Base-by-base conservation (phyloP, 2,888 invertebrate species). In the Xylophagus ater region DNA sequence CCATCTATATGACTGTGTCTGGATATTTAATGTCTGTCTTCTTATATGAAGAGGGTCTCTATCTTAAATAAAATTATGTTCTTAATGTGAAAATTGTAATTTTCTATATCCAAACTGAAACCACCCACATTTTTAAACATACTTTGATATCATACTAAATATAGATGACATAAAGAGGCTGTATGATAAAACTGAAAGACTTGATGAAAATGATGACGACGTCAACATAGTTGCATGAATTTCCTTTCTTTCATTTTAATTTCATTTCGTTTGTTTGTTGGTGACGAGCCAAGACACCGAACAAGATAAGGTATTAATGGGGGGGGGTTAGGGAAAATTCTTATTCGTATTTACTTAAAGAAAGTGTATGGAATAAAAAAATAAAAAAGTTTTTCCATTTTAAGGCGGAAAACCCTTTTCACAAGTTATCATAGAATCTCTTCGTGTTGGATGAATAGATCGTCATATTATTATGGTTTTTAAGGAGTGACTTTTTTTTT, bases 61-160 rank as follows among this genome's bases (percentile, higher is more conserved):
- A n/a, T 41, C 34, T 32, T 32, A 53, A 50, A 57, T 58, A 53
- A 53, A 62, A 61, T 62, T 58, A 60, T 59, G 57, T 61, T 54
- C 53, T 55, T 54, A 49, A 58, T 52, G 61, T 48, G 51, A 51
- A 58, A 59, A 58, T 61, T 59, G 55, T 60, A 62, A 62, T 61
- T 61, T 59, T 39, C 23, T 20, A 33, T 30, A 23, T 29, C 29
- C 25, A 24, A n/a, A 12, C 35, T n/a, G 17, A 35, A 23, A 37
- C 37, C 30, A 31, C 30, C 37, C 30, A 30, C n/a, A n/a, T n/a
- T n/a, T n/a, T n/a, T n/a, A n/a, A n/a, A n/a, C n/a, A n/a, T n/a
- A n/a, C n/a, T n/a, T n/a, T n/a, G n/a, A n/a, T n/a, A n/a, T n/a
- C n/a, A n/a, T n/a, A n/a, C n/a, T n/a, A n/a, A n/a, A n/a, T n/a